phyloP scores from a whole-genome alignment of 2,888 invertebrate genomes.

The Galeopsomyia nigrocyanea region DNA sequence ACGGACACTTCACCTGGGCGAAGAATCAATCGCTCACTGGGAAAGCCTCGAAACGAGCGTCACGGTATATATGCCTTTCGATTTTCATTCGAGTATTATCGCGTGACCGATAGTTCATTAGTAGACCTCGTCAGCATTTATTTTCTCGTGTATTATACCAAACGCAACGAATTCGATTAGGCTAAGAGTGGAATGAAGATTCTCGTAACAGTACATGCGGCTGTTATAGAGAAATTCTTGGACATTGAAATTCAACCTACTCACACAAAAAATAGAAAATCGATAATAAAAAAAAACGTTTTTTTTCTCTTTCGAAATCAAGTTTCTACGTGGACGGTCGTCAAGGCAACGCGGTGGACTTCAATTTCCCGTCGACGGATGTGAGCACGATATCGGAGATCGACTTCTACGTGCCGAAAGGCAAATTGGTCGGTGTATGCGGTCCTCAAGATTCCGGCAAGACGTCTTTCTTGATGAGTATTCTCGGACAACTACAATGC shows the following conservation, averaged over 20 bases:
- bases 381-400: constrained; percentile 53
- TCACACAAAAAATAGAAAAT: too few species aligned
- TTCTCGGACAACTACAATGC: constrained; percentile 70
- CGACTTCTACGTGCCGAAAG: constrained; percentile 64
- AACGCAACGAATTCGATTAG: too few species aligned
- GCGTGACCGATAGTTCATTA: too few species aligned
- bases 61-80: constrained; percentile 36
- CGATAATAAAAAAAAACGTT: not conserved
- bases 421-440: constrained; percentile 71
- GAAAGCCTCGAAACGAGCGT: constrained; percentile 43
- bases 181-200: too few species aligned
- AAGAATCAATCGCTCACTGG: constrained; percentile 45
- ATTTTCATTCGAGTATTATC: too few species aligned
- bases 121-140: too few species aligned
- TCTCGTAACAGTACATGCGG: too few species aligned
- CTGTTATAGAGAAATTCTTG: too few species aligned
- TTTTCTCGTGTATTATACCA: too few species aligned
- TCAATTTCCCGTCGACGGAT: constrained; percentile 29
- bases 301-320: constrained; percentile 4
- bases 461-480: constrained; percentile 70
- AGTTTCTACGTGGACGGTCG: constrained; percentile 51
- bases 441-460: constrained; percentile 73
- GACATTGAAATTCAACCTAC: too few species aligned
- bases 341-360: constrained; percentile 45
- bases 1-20: constrained; percentile 70